Evolutionary conservation across 2,113 vertebrate species (phyloP).

Genomic region (Speoplatyrhinus poulsoni): DNA sequence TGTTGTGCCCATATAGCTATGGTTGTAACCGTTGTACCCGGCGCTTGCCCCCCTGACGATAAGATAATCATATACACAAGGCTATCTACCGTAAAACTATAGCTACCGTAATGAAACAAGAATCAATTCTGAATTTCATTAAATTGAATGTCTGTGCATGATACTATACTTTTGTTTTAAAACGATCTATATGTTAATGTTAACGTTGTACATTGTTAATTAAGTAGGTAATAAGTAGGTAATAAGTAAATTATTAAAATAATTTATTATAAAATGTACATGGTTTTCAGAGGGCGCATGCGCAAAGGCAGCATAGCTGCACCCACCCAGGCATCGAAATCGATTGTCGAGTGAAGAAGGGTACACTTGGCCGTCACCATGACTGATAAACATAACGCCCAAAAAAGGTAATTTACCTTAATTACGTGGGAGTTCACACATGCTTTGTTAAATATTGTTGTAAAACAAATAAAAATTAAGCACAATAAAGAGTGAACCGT

Average conservation of each 20-base stretch:
- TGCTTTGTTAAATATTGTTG: neutral
- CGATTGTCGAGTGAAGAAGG: conserved; percentile 41
- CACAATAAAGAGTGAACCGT: neutral
- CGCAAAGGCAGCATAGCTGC: neutral
- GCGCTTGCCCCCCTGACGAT: too few species aligned
- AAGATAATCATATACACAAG: too few species aligned
- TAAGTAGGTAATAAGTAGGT: too few species aligned
- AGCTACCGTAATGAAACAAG: too few species aligned
- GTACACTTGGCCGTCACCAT: conserved; percentile 42
- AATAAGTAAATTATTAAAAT: neutral
- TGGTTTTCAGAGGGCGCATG: conserved; percentile 13
- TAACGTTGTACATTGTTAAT: too few species aligned
- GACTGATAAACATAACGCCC: conserved; percentile 66
- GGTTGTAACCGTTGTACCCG: too few species aligned
- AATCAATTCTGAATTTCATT: too few species aligned
- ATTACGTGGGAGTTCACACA: neutral
- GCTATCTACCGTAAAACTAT: too few species aligned
- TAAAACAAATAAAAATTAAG: neutral
- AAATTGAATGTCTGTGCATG: too few species aligned
- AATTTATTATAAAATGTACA: neutral
- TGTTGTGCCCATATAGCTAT: too few species aligned
- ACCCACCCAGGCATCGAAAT: conserved; percentile 41
- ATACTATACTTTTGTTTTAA: too few species aligned
- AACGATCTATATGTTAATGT: too few species aligned
- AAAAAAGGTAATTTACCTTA: conserved; percentile 58